Percentiles rank a stretch among this genome's conserved stretches.
Evolutionary conservation across 92 coral and sea anemone species (phyloP).

Genomic region (Porites lobata): DNA sequence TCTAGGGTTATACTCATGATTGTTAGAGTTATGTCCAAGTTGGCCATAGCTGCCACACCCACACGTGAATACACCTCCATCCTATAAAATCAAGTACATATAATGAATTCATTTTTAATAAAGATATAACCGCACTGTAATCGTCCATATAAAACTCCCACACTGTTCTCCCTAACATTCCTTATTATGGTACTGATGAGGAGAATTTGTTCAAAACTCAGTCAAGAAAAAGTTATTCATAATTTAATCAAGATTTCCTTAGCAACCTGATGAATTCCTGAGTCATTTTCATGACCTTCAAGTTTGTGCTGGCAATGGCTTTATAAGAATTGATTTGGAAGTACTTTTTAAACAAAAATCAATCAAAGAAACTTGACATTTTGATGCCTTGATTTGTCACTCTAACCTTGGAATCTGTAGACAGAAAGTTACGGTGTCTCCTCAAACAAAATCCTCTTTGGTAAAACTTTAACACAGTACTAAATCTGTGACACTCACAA

Average conservation of each 20-base stretch:
- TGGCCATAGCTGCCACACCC: conserved; percentile 95
- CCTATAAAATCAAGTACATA: conserved; percentile 45
- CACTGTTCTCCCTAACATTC: background rate
- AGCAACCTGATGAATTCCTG: too few relatives aligned
- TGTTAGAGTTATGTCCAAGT: conserved; percentile 90
- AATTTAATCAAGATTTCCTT: too few relatives aligned
- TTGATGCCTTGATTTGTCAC: too few relatives aligned
- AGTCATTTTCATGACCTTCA: background rate
- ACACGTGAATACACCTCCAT: conserved; percentile 99
- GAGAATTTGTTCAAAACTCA: background rate
- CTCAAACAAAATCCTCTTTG: too few relatives aligned
- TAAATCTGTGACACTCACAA: too few relatives aligned
- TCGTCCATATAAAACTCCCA: background rate
- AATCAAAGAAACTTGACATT: too few relatives aligned
- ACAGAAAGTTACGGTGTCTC: too few relatives aligned
- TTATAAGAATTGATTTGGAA: background rate
- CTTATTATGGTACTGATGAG: background rate
- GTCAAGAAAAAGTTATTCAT: too few relatives aligned
- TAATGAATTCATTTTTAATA: background rate
- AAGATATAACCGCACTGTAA: too few relatives aligned
- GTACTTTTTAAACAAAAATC: background rate
- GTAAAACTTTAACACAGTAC: too few relatives aligned
- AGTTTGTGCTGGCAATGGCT: background rate
- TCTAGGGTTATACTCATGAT: conserved; percentile 83
- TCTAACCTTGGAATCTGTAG: too few relatives aligned